phyloP scores from a whole-genome alignment of 1,140 invertebrate genomes.

The Ericerus pela region DNA sequence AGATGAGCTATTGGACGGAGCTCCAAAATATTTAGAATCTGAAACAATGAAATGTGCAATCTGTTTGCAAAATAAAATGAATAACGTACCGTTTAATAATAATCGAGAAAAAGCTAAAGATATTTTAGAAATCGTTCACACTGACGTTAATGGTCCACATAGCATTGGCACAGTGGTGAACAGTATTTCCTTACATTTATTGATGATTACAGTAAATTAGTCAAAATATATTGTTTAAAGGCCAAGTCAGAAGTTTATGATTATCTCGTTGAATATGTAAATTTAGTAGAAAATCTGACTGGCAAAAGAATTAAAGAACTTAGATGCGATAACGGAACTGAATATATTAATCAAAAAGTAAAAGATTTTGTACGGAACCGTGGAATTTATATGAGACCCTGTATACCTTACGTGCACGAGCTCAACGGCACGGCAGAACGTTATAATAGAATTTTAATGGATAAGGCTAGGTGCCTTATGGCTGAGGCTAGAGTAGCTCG shows the following conservation, averaged over 20 bases:
- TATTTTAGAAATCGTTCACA: slow-evolving; percentile 23
- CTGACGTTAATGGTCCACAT: slow-evolving; percentile 20
- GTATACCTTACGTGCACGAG: background rate
- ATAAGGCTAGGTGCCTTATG: slow-evolving; percentile 18
- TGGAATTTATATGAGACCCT: background rate
- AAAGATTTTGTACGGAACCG: background rate
- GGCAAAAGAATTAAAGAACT: slow-evolving; percentile 10
- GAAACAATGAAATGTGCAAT: slow-evolving; percentile 17
- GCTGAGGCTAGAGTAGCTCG: slow-evolving; percentile 13
- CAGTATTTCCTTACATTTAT: slow-evolving; percentile 25
- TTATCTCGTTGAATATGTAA: slow-evolving; percentile 21
- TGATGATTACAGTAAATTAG: slow-evolving; percentile 26
- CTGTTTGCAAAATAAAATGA: slow-evolving; percentile 20
- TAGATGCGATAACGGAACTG: slow-evolving; percentile 18
- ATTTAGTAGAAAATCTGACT: slow-evolving; percentile 1
- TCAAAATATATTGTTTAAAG: slow-evolving; percentile 20
- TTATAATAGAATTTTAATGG: slow-evolving; percentile 17
- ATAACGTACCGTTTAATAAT: slow-evolving; percentile 19
- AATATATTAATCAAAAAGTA: slow-evolving; percentile 14
- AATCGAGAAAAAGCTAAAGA: slow-evolving; percentile 14
- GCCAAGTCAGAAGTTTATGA: slow-evolving; percentile 19
- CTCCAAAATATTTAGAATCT: background rate
- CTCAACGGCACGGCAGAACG: slow-evolving; percentile 15
- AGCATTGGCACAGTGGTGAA: slow-evolving; percentile 16
- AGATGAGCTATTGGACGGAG: background rate